A percentile compares a stretch with the other conserved stretches of the same genome.
Evolutionary conservation across 2,113 vertebrate species (phyloP).

Genomic region (Daphoenositta chrysoptera): DNA sequence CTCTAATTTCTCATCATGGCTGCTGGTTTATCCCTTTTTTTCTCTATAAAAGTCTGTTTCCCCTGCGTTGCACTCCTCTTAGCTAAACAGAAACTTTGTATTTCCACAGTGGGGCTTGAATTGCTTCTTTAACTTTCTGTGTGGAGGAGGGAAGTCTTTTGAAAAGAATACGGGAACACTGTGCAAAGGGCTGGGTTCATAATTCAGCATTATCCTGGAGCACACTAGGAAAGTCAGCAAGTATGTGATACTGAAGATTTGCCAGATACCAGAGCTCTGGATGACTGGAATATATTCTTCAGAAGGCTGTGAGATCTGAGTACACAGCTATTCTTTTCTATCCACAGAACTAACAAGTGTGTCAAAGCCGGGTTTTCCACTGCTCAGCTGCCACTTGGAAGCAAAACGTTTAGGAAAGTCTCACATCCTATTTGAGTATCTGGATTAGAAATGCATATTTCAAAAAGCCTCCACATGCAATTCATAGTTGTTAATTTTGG

Average conservation of each 20-base stretch:
- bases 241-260: background rate
- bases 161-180: background rate
- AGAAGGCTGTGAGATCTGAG: background rate
- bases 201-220: constrained; percentile 24
- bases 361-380: background rate
- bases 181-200: background rate
- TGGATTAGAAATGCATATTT: background rate
- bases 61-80: background rate
- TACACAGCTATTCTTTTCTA: background rate
- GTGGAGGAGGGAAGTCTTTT: background rate
- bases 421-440: background rate
- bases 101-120: background rate
- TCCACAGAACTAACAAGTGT: background rate
- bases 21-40: background rate
- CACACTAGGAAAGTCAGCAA: background rate
- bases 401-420: background rate
- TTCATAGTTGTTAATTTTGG: background rate
- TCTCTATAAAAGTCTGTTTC: background rate
- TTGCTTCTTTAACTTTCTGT: background rate
- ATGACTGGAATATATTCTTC: constrained; percentile 26
- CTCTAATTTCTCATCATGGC: background rate
- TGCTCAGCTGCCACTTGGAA: background rate
- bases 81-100: background rate
- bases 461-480: background rate
- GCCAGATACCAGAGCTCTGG: constrained; percentile 41